phyloP scores from a whole-genome alignment of 2,888 invertebrate species.

The Lasioglossum lativentre region DNA sequence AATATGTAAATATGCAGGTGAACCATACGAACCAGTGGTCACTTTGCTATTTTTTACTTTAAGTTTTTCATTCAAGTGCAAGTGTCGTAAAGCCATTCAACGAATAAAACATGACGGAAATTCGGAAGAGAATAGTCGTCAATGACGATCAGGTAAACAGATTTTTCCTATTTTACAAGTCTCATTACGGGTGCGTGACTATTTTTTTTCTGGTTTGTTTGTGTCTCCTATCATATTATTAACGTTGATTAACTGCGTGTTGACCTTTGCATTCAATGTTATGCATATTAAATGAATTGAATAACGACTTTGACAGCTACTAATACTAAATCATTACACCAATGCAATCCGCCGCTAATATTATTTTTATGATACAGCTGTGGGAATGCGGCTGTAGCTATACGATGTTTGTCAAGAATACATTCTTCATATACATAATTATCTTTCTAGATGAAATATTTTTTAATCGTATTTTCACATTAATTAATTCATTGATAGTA shows the following conservation, averaged over 20 bases:
- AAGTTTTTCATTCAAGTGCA: constrained; percentile 38
- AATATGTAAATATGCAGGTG: constrained; percentile 79
- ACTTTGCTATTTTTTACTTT: constrained; percentile 65
- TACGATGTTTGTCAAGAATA: not conserved
- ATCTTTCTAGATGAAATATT: not conserved
- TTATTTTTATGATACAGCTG: constrained; percentile 24
- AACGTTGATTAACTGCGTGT: not conserved
- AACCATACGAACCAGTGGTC: constrained; percentile 68
- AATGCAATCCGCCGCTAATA: not conserved
- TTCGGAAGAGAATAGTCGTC: constrained; percentile 80
- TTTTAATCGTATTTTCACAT: not conserved
- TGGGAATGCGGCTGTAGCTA: not conserved
- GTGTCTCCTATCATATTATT: not conserved
- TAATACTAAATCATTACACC: constrained; percentile 25
- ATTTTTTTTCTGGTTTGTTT: not conserved
- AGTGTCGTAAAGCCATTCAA: constrained; percentile 37
- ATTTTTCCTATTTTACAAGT: not conserved
- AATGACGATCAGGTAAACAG: constrained; percentile 80
- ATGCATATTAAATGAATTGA: constrained; percentile 37
- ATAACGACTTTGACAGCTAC: constrained; percentile 53
- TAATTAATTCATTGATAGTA: constrained; percentile 1
- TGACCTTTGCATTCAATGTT: constrained; percentile 36
- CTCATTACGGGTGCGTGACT: not conserved
- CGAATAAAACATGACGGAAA: constrained; percentile 78
- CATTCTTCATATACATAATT: not conserved